phyloP scores from a whole-genome alignment of 2,888 invertebrate genomes.

The Deilephila elpenor region DNA sequence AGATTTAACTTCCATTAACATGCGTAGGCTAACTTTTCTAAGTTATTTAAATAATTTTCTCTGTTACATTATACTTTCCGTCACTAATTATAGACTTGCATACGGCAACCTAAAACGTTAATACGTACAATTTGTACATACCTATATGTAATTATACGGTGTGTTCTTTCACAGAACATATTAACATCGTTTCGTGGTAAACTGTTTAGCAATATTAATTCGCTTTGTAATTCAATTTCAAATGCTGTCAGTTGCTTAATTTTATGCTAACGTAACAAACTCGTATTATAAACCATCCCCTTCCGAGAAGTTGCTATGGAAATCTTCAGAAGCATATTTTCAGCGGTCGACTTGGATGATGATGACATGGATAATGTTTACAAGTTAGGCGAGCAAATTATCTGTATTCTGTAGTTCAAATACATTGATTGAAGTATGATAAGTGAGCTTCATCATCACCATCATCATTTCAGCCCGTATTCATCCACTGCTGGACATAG shows the following conservation, averaged over 20 bases:
- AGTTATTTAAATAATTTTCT: conserved; percentile 12
- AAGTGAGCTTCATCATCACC: too few species aligned
- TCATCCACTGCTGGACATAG: too few species aligned
- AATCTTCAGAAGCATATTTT: too few species aligned
- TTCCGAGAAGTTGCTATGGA: too few species aligned
- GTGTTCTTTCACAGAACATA: conserved; percentile 13
- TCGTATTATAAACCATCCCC: too few species aligned
- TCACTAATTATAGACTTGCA: not conserved
- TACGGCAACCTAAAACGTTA: not conserved
- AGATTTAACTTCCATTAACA: not conserved
- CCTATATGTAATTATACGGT: not conserved
- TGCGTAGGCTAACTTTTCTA: not conserved
- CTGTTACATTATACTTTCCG: conserved; percentile 13
- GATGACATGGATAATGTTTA: too few species aligned
- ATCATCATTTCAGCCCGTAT: too few species aligned
- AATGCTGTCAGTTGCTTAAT: conserved; percentile 11
- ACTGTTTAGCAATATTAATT: conserved; percentile 1
- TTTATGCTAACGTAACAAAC: too few species aligned
- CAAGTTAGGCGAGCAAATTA: too few species aligned
- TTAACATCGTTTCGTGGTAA: conserved; percentile 18
- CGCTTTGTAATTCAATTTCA: not conserved
- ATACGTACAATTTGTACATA: not conserved
- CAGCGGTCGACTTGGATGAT: too few species aligned
- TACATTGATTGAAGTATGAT: too few species aligned
- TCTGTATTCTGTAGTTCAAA: too few species aligned